Base-by-base conservation (phyloP, 2,797 vertebrate species). In the Gorsachius magnificus region DNA sequence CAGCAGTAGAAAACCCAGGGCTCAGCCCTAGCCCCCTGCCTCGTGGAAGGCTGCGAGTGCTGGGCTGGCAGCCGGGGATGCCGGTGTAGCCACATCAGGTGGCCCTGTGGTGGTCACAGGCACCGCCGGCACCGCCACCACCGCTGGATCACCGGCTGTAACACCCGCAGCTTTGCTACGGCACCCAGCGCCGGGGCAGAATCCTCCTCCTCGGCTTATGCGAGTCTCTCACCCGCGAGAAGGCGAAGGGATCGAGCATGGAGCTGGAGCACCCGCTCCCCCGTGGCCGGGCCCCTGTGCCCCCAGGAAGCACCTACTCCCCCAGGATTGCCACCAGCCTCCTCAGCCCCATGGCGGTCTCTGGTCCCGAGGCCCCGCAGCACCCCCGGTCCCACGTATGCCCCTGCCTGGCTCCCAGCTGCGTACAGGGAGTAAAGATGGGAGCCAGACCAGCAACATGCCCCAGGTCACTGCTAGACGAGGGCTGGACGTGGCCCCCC, bases 301-400 rank as follows among this genome's bases (percentile, higher is more conserved):
- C n/a, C 50, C 20, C 3, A 4, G 48, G 29, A n/a, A 43, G 75
- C 36, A 16, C 29, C 36, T 2, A 9, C 35, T 25, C 36, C 56
- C n/a, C 35, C 3, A 1, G 82, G 46, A 17, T 41, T 0, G 2
- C 13, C 56, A 18, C 29, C 2, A 0, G 19, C 12, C 19, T 45
- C 56, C 43, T 43, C n/a, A 33, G 24, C 28, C n/a, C 21, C 21
- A 0, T 10, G 2, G 2, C 5, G 1, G 10, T 10, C 24, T 15
- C 70, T 38, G n/a, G 19, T 14, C 48, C n/a, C 3, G 4, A 22
- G n/a, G 58, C 58, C 38, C 8, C 16, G 1, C 60, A 57, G 43
- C 41, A 18, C 8, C 19, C 43, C n/a, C 3, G 4, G 38, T 35
- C 31, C 28, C 7, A 1, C 11, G 4, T 22, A 4, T 3, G 3